Base-by-base conservation (phyloP, 2,113 vertebrate species). In the Lepus europaeus region DNA sequence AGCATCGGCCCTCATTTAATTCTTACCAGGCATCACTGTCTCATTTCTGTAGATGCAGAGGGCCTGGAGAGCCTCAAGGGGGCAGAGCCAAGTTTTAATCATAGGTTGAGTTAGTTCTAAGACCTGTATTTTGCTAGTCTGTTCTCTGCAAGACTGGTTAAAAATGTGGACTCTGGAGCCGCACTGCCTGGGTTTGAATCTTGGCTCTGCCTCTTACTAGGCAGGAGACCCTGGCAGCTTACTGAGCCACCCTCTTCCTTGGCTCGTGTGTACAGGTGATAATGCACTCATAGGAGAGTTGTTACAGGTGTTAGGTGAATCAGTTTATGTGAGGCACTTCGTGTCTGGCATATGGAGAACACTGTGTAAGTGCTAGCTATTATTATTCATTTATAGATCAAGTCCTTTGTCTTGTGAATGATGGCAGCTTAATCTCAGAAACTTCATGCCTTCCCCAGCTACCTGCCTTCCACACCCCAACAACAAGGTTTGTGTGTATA, bases 351-450 rank as follows among this genome's bases (percentile, higher is more conserved):
- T 27, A 2, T 29, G 70, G 77, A 59, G 85, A 72, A 29, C 70
- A 16, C 61, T 4, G 0, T 64, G 0, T 31, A 39, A 66, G n/a
- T 39, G 9, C 9, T 39, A 14, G 16, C 36, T 27, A 6, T 91
- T 49, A 59, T 59, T 70, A 80, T 45, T 53, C 64, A 59, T 79
- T 70, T 91, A 69, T n/a, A 1, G n/a, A 73, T 73, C n/a, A 17
- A 25, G 59, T 69, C 68, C 22, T 49, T 78, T 76, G 70, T 83
- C 33, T 31, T 87, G 22, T 77, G 68, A 31, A 17, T 63, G 68
- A 64, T 80, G 61, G 59, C 87, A 85, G 51, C n/a, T 82, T 90
- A 64, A 69, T 73, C 12, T 73, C 69, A 49, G 86, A 66, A 89
- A 27, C 87, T 87, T 87, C 79, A 68, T 45, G 22, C 9, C 72